These are phyloP conservation scores for Melanocharis versteri DNA, from an alignment of 2,113 vertebrate species.

Conservation along the genomic window DNA sequence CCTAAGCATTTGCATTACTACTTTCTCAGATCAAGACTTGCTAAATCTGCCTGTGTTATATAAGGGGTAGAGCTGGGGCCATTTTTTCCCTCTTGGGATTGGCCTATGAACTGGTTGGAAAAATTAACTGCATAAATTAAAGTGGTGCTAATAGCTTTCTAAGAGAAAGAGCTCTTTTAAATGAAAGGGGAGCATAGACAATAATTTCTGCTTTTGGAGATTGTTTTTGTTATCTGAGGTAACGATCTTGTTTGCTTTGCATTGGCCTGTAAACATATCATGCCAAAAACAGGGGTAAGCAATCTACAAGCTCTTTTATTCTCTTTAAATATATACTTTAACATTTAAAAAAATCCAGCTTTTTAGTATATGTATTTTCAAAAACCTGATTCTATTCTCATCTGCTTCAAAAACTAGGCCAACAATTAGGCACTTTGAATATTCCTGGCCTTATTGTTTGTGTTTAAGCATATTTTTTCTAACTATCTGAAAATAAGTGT, in stretches of 20 bases:
- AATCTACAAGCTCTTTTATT: neutral
- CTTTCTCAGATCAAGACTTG: slow-evolving; percentile 7
- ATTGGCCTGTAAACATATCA: neutral
- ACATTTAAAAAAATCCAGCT: neutral
- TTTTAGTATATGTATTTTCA: neutral
- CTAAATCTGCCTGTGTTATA: neutral
- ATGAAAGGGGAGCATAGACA: neutral
- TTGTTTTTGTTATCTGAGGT: neutral
- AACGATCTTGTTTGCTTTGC: neutral
- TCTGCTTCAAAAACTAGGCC: neutral
- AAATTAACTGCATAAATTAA: slow-evolving; percentile 3
- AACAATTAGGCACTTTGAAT: neutral
- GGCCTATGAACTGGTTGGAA: neutral
- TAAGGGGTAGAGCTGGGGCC: neutral
- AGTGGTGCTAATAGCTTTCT: neutral
- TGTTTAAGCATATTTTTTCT: neutral
- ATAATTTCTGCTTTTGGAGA: neutral
- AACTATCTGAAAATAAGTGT: neutral
- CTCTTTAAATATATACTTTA: neutral
- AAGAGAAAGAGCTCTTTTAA: neutral
- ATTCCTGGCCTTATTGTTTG: neutral
- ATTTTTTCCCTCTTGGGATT: neutral
- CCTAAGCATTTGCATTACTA: neutral
- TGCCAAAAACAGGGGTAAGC: neutral
- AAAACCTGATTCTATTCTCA: neutral